Percentiles rank a stretch among this genome's conserved stretches.
Conservation (phyloP, 2,797 vertebrate species). For the Artibeus jamaicensis region DNA sequence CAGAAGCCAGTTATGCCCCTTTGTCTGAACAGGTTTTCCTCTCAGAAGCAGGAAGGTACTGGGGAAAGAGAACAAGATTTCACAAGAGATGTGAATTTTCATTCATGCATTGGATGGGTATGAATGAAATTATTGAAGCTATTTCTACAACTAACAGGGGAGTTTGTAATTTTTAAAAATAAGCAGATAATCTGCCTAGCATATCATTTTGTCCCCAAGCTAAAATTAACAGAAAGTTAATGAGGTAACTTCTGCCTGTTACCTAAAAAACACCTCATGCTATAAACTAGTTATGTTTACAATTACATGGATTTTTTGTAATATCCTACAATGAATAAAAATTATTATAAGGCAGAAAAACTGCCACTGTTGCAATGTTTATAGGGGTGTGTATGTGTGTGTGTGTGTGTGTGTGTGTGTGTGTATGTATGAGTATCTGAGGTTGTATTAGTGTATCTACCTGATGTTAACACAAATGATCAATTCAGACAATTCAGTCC, state of each 20-base stretch:
- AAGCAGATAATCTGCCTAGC: neutral
- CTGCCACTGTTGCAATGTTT: neutral
- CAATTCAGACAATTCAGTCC: constrained; percentile 51
- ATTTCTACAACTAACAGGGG: neutral
- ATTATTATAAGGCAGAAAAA: neutral
- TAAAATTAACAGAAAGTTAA: neutral
- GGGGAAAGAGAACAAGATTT: neutral
- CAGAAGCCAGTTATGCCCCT: neutral
- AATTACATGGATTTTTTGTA: neutral
- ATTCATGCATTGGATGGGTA: neutral
- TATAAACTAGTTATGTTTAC: neutral
- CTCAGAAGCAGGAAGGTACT: neutral
- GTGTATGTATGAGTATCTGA: neutral
- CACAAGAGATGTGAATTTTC: neutral
- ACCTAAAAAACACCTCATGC: neutral
- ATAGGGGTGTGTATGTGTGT: neutral
- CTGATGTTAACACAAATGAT: constrained; percentile 55
- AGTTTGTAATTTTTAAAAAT: neutral
- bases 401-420: neutral
- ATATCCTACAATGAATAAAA: neutral
- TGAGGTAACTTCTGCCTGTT: neutral
- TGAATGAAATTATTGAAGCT: constrained; percentile 16
- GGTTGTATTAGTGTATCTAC: neutral
- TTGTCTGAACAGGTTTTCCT: too few relatives aligned
- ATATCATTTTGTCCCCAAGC: neutral